Conservation (phyloP, 2,888 invertebrate species). For the Gandaritis pyraliata region DNA sequence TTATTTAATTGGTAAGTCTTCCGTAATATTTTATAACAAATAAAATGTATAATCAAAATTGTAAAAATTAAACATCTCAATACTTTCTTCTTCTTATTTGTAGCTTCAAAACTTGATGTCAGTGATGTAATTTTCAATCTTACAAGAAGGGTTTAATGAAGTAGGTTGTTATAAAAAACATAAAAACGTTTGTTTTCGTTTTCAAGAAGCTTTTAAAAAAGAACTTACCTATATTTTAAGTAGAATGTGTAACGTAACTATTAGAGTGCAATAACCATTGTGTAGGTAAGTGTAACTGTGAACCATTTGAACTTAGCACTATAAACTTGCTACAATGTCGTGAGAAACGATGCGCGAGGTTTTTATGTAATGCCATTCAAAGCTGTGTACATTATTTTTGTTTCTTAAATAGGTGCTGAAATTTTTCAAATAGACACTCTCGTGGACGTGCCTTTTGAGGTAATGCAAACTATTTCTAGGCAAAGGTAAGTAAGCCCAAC, state of each 20-base stretch:
- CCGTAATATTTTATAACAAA: conserved; percentile 32
- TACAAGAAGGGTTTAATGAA: no score
- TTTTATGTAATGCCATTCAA: conserved; percentile 23
- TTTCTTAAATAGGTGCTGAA: conserved; percentile 16
- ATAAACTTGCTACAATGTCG: conserved; percentile 30
- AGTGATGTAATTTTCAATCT: no score
- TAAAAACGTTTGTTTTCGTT: no score
- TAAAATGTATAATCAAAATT: conserved; percentile 15
- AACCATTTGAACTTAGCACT: conserved; percentile 19
- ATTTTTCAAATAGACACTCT: not conserved
- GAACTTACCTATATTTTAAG: no score
- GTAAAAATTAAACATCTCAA: conserved; percentile 2
- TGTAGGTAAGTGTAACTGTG: conserved; percentile 28
- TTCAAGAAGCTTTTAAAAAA: no score
- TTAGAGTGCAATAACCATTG: conserved; percentile 26
- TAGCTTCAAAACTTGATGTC: no score
- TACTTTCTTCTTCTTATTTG: not conserved
- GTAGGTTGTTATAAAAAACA: no score
- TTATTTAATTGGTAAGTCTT: not conserved
- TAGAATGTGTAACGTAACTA: conserved; percentile 17
- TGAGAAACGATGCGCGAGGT: conserved; percentile 23
- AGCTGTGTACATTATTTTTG: conserved; percentile 9
- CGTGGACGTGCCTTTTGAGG: no score
- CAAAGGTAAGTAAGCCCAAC: no score
- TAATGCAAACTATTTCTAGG: no score